These are phyloP conservation scores for Phodopus roborovskii DNA, from an alignment of 2,113 vertebrate genomes.

Conservation along the genomic window DNA sequence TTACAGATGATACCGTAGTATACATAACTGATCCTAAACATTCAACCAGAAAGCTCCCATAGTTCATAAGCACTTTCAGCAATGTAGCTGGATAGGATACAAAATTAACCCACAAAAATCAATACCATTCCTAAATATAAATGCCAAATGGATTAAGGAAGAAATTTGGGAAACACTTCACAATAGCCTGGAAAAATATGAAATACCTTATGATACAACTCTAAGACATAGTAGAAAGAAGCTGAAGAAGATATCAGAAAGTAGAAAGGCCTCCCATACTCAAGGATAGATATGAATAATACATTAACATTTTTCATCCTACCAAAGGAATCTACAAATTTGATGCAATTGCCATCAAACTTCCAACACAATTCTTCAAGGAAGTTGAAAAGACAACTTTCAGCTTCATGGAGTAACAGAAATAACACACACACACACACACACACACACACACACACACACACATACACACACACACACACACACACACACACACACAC, in stretches of 20 bases:
- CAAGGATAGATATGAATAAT: neutral
- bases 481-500: too few species aligned
- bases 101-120: neutral
- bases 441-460: too few species aligned
- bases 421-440: neutral
- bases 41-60: neutral
- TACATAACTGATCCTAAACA: neutral
- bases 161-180: neutral
- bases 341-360: neutral
- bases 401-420: neutral
- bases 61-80: neutral
- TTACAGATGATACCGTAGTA: neutral
- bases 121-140: neutral
- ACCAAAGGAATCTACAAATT: neutral
- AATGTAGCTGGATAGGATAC: neutral
- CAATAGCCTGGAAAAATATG: neutral
- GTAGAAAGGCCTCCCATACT: neutral
- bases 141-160: neutral
- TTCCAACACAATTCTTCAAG: neutral
- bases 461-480: too few species aligned
- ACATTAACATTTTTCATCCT: neutral
- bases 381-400: neutral
- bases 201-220: neutral
- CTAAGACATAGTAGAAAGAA: neutral
- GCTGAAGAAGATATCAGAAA: neutral